Conservation (phyloP, 2,113 vertebrate genomes). For the Pitta sordida region DNA sequence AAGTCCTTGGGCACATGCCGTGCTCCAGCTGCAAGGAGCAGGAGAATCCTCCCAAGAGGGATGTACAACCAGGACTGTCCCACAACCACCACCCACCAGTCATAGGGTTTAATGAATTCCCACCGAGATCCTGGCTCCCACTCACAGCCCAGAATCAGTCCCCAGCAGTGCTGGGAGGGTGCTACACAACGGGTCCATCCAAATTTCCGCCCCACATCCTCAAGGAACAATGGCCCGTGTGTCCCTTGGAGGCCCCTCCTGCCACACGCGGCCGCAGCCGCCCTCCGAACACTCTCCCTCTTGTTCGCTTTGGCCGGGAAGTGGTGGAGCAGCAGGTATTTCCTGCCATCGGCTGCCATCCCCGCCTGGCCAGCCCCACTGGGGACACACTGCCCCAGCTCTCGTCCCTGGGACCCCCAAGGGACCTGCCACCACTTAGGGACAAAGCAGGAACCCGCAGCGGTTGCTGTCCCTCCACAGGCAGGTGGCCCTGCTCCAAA, state of each 20-base stretch:
- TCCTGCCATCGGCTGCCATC: slow-evolving; percentile 24
- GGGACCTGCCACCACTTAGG: background rate
- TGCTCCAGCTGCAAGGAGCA: background rate
- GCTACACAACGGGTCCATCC: background rate
- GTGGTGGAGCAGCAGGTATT: slow-evolving; percentile 45
- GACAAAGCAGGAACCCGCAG: background rate
- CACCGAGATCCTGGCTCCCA: background rate
- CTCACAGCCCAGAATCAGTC: background rate
- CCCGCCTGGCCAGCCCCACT: background rate
- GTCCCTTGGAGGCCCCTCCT: slow-evolving; percentile 44
- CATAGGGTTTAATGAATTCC: too few relatives aligned
- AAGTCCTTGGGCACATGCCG: background rate
- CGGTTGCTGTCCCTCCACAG: background rate
- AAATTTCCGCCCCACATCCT: background rate
- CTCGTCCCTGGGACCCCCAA: background rate
- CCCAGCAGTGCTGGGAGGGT: background rate
- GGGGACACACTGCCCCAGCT: background rate
- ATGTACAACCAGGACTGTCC: background rate
- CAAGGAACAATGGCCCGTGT: slow-evolving; percentile 47
- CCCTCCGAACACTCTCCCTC: background rate
- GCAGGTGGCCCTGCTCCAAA: slow-evolving; percentile 16
- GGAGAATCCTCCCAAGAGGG: background rate
- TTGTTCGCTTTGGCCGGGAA: slow-evolving; percentile 30
- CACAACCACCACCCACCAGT: background rate
- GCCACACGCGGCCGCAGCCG: background rate